Evolutionary conservation across 2,888 invertebrate genomes (phyloP), one percentile per base, ranked within the genome.

Genomic region (Ariolimax columbianus): DNA sequence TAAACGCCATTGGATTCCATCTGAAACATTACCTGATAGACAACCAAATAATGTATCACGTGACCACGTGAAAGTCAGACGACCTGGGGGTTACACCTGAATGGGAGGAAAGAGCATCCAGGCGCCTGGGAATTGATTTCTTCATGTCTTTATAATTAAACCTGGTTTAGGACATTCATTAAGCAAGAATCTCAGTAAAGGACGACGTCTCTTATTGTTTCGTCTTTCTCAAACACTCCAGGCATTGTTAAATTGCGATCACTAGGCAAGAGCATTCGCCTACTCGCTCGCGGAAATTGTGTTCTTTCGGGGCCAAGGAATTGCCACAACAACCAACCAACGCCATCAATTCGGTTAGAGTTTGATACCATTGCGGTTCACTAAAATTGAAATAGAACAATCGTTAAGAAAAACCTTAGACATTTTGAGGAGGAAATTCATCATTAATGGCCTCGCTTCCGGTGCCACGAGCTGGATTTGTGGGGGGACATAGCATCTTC

Each of bases 391-490:
- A 47, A 14, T 72, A 40, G 43, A 30, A 51, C 75, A 75, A 75
- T 51, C 33, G 51, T 36, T 51, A 51, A 23, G 19, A 38, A 51
- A 30, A 30, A 30, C 7, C 33, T 51, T 75, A 17, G 47, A 7
- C 51, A 47, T 19, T 19, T 51, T 51, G 51, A 33, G 17, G 30
- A 51, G 75, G 47, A 51, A 51, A 75, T 75, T 75, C 75, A 30
- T 75, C 66, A 63, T 40, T 79, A 43, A 79, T 79, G 40, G 47
- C 66, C 63, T 33, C 63, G 55, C 66, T 66, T 79, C 79, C 79
- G 79, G 79, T 63, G 43, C 79, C 66, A 43, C 66, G 30, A 43
- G 30, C 47, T 79, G 30, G 63, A 26, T 19, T 43, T 68, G 63
- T 63, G 66, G 66, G 66, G 66, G 66, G 43, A 36, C 43, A 40